These are phyloP conservation scores for Drosophila bocki DNA, from an alignment of 1,140 invertebrate genomes.

Conservation along the genomic window DNA sequence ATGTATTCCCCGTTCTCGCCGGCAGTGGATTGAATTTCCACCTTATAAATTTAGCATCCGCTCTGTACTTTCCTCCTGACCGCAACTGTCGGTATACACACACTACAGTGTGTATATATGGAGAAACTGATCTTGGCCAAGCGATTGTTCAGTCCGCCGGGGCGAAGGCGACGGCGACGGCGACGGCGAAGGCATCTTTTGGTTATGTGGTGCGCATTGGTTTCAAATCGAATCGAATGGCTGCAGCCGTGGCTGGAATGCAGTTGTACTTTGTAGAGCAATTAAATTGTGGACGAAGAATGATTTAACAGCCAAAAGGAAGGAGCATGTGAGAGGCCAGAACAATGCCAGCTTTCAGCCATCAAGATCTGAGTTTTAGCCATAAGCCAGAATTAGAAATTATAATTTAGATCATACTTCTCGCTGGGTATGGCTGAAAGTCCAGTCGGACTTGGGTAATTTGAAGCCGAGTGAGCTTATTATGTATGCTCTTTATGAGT, in stretches of 20 bases:
- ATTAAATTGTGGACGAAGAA: conserved; percentile 64
- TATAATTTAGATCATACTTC: conserved; percentile 40
- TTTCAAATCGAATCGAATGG: conserved; percentile 48
- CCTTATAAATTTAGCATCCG: conserved; percentile 43
- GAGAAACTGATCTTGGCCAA: conserved; percentile 60
- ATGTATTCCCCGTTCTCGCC: conserved; percentile 37
- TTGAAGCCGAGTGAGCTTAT: conserved; percentile 22
- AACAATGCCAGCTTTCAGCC: conserved; percentile 25
- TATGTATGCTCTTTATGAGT: conserved; percentile 13
- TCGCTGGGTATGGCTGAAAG: neutral
- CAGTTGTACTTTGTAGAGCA: conserved; percentile 41
- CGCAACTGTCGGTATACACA: conserved; percentile 45
- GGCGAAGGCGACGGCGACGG: conserved; percentile 9
- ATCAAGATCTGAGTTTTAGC: conserved; percentile 9
- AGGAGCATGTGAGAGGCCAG: conserved; percentile 35
- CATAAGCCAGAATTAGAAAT: conserved; percentile 38
- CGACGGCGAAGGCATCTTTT: conserved; percentile 44
- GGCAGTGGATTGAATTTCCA: conserved; percentile 44
- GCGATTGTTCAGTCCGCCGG: conserved; percentile 50
- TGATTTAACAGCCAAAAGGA: conserved; percentile 48
- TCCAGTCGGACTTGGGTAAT: conserved; percentile 13
- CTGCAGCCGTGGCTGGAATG: conserved; percentile 34
- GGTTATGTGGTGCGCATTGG: conserved; percentile 50
- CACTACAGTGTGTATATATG: conserved; percentile 16
- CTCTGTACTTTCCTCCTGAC: conserved; percentile 48